A percentile compares a stretch with the other conserved stretches of the same genome.
Conservation (phyloP, 1,140 invertebrate genomes). For the Paracyclopina nana region DNA sequence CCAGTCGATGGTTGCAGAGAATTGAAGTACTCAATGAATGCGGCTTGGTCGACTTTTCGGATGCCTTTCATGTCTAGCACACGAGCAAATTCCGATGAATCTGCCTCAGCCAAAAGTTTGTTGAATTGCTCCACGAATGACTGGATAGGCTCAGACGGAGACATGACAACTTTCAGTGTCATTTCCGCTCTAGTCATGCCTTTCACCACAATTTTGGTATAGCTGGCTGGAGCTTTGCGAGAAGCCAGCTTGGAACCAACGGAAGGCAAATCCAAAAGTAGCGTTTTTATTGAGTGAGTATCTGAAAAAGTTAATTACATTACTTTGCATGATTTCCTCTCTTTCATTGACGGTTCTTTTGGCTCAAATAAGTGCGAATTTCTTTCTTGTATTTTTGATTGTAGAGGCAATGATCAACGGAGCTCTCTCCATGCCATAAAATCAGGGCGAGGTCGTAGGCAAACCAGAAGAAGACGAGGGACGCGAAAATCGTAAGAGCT, state of each 20-base stretch:
- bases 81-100: constrained; percentile 76
- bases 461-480: too few species aligned
- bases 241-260: constrained; percentile 65
- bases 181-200: constrained; percentile 96
- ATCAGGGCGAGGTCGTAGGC: too few species aligned
- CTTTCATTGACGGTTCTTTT: too few species aligned
- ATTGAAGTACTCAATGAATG: constrained; percentile 2
- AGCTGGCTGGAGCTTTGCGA: constrained; percentile 32
- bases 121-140: constrained; percentile 74
- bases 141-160: constrained; percentile 51
- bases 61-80: constrained; percentile 30
- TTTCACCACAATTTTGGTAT: constrained; percentile 70
- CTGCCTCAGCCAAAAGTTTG: constrained; percentile 71
- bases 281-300: constrained; percentile 90
- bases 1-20: background rate
- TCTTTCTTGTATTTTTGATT: too few species aligned
- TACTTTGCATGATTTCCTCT: too few species aligned
- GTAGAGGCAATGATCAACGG: too few species aligned
- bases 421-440: too few species aligned
- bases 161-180: constrained; percentile 92
- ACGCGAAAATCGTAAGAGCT: too few species aligned
- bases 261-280: constrained; percentile 81
- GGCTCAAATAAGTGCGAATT: too few species aligned
- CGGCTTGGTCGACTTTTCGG: background rate
- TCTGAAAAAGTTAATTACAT: too few species aligned